These are phyloP conservation scores for Brachypalpus laphriformis DNA, from an alignment of 2,888 invertebrate species.

Conservation along the genomic window DNA sequence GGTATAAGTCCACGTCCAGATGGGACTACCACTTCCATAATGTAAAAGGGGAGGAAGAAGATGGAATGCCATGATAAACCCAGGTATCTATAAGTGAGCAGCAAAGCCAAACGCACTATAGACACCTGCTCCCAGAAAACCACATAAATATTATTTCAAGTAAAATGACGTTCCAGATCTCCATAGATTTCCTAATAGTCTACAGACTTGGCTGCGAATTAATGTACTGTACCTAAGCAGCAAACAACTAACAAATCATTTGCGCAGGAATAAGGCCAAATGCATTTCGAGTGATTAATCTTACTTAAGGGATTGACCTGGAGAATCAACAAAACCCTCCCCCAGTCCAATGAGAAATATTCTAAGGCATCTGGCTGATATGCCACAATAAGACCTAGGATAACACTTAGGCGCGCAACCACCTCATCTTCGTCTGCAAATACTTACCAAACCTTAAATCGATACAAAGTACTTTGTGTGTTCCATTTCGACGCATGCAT, in stretches of 20 bases:
- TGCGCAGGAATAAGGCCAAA: constrained; percentile 51
- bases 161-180: constrained; percentile 47
- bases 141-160: constrained; percentile 52
- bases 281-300: constrained; percentile 62
- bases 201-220: constrained; percentile 25
- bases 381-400: constrained; percentile 17
- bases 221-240: constrained; percentile 46
- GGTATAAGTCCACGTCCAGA: constrained; percentile 12
- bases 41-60: background rate
- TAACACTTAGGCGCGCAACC: background rate
- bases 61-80: constrained; percentile 6
- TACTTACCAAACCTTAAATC: constrained; percentile 39
- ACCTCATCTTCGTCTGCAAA: background rate
- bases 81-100: background rate
- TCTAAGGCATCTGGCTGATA: constrained; percentile 2
- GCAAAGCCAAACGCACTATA: background rate
- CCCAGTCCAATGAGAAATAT: background rate
- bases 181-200: constrained; percentile 31
- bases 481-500: constrained; percentile 6
- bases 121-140: constrained; percentile 28
- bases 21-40: constrained; percentile 8
- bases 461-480: constrained; percentile 30
- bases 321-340: background rate
- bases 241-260: constrained; percentile 53
- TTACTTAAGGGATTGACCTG: constrained; percentile 51